These are phyloP conservation scores for Cossypha dichroa DNA, from an alignment of 2,797 vertebrate genomes.

Conservation along the genomic window DNA sequence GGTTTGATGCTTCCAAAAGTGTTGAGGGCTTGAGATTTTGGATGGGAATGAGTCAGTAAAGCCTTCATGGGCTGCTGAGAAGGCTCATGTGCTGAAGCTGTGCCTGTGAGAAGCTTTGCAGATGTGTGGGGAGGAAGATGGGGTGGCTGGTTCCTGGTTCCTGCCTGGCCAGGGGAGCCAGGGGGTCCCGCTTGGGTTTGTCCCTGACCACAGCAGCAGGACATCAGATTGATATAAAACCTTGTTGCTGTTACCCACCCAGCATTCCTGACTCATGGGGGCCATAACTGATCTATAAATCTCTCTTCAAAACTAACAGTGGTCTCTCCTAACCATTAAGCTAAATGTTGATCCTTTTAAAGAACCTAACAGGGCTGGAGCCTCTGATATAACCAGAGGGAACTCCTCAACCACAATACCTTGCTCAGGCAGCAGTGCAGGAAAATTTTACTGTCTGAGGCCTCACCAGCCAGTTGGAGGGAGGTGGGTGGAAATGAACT, in stretches of 20 bases:
- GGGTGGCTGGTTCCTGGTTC: not conserved
- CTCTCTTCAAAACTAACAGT: not conserved
- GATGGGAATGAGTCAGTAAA: not conserved
- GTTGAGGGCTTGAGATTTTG: not conserved
- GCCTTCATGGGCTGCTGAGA: fast-evolving
- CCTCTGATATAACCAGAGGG: not conserved
- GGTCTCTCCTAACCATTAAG: not conserved
- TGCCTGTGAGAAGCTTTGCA: not conserved
- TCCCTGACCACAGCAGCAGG: fast-evolving
- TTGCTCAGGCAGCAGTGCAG: not conserved
- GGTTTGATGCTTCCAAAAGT: not conserved
- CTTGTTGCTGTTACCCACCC: not conserved
- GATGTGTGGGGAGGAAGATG: fast-evolving
- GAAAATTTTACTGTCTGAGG: not conserved
- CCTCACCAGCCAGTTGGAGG: not conserved
- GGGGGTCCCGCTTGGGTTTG: not conserved
- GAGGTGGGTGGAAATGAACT: not conserved
- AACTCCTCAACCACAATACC: not conserved
- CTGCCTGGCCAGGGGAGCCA: not conserved
- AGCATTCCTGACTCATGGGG: not conserved
- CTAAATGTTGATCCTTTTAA: not conserved
- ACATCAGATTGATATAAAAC: no score
- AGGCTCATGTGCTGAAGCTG: fast-evolving
- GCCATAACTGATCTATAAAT: not conserved
- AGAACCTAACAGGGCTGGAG: not conserved